Evolutionary conservation across 2,797 vertebrate genomes (phyloP).

Genomic region (Heliangelus exortis): DNA sequence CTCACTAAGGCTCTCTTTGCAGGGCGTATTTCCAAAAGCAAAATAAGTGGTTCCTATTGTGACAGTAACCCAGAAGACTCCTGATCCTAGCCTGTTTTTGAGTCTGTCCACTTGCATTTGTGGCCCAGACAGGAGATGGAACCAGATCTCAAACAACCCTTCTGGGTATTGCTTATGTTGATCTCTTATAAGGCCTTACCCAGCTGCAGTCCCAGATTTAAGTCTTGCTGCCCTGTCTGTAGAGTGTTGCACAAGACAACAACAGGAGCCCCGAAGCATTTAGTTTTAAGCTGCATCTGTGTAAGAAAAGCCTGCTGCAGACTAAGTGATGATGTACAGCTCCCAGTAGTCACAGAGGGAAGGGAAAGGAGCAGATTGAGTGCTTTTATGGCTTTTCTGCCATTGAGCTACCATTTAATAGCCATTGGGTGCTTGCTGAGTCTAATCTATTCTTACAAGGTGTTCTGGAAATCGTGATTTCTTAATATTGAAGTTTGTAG

Average conservation of each 20-base stretch:
- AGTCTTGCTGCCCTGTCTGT: neutral
- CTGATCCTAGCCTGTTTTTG: neutral
- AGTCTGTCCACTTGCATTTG: neutral
- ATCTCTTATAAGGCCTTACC: neutral
- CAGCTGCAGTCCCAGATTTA: neutral
- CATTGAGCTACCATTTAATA: neutral
- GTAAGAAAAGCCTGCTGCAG: neutral
- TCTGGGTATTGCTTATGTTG: neutral
- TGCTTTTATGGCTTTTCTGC: neutral
- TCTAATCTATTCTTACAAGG: neutral
- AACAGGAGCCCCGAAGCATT: neutral
- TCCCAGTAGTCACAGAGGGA: neutral
- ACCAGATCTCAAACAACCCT: too few species aligned
- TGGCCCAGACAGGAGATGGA: neutral
- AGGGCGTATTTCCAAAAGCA: neutral
- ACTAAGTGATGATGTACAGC: neutral
- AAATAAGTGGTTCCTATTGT: neutral
- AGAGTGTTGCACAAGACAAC: neutral
- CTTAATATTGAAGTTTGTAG: neutral
- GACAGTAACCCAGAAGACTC: neutral
- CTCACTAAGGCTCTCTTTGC: neutral
- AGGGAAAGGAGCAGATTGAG: neutral
- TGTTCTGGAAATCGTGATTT: neutral
- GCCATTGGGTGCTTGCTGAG: neutral
- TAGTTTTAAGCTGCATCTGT: conserved; percentile 37